Evolutionary conservation across 2,113 vertebrate genomes (phyloP).

Genomic region (Archocentrus centrarchus): DNA sequence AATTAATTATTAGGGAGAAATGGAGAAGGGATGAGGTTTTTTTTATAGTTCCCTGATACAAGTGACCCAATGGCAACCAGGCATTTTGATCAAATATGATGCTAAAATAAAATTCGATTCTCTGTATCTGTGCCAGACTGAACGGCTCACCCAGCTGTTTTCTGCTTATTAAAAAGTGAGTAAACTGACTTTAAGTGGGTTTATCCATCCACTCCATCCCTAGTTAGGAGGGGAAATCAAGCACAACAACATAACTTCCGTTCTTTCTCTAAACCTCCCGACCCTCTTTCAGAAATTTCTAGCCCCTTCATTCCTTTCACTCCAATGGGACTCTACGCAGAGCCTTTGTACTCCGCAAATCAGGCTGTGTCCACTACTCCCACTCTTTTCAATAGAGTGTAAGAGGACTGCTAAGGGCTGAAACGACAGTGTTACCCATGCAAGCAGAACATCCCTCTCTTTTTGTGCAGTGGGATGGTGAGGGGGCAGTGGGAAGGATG

Average conservation of each 20-base stretch:
- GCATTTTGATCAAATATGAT: not conserved
- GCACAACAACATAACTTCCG: slow-evolving; percentile 87
- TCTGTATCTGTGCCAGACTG: not conserved
- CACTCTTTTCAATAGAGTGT: slow-evolving; percentile 79
- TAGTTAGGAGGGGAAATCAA: slow-evolving; percentile 72
- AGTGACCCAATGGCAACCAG: not conserved
- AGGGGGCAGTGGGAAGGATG: slow-evolving; percentile 85
- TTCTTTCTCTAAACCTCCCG: slow-evolving; percentile 82
- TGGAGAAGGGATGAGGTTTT: not conserved
- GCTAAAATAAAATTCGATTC: not conserved
- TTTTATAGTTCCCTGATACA: not conserved
- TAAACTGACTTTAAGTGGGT: slow-evolving; percentile 54
- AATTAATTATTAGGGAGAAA: not conserved
- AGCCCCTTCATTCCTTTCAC: slow-evolving; percentile 77
- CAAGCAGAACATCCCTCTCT: slow-evolving; percentile 89
- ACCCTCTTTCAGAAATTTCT: slow-evolving; percentile 71
- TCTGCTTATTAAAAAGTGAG: slow-evolving; percentile 44
- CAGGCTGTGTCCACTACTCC: slow-evolving; percentile 83
- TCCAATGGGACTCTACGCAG: slow-evolving; percentile 79
- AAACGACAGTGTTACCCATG: slow-evolving; percentile 81
- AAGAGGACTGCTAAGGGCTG: slow-evolving; percentile 81
- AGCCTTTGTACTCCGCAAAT: slow-evolving; percentile 84
- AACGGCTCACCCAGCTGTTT: slow-evolving; percentile 21
- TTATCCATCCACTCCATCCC: slow-evolving; percentile 60
- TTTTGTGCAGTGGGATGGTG: slow-evolving; percentile 88